A percentile compares a stretch with the other conserved stretches of the same genome.
These are phyloP conservation scores for Chaetophractus vellerosus DNA, from an alignment of 2,797 vertebrate genomes.

Conservation along the genomic window DNA sequence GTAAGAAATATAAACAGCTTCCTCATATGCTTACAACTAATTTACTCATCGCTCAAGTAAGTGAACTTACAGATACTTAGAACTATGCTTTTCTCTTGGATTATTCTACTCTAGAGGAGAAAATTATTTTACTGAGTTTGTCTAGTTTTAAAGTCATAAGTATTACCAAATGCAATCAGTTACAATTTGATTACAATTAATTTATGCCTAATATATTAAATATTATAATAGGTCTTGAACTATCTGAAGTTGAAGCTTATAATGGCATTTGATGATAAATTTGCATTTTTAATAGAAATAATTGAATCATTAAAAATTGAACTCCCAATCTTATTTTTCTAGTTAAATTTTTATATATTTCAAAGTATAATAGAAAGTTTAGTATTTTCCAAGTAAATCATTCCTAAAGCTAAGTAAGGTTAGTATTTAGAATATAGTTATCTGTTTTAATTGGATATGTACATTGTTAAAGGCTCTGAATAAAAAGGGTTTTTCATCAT, in stretches of 20 bases:
- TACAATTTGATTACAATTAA: slow-evolving; percentile 34
- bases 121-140: slow-evolving; percentile 52
- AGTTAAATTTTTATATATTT: slow-evolving; percentile 54
- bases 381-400: slow-evolving; percentile 46
- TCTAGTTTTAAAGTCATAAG: slow-evolving; percentile 56
- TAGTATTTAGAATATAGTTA: slow-evolving; percentile 38
- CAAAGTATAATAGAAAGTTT: slow-evolving; percentile 30
- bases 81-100: slow-evolving; percentile 50
- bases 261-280: slow-evolving; percentile 36
- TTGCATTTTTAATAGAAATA: slow-evolving; percentile 64
- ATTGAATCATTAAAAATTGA: slow-evolving; percentile 58
- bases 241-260: slow-evolving; percentile 65
- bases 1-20: slow-evolving; percentile 95
- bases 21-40: slow-evolving; percentile 97
- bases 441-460: slow-evolving; percentile 50
- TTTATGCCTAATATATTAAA: slow-evolving; percentile 61
- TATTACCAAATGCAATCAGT: slow-evolving; percentile 57
- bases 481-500: slow-evolving; percentile 12
- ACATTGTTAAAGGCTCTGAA: slow-evolving; percentile 37
- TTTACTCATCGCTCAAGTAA: slow-evolving; percentile 96
- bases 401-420: slow-evolving; percentile 58
- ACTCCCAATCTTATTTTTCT: slow-evolving; percentile 25
- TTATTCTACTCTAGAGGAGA: neutral
- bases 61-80: slow-evolving; percentile 70
- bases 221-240: slow-evolving; percentile 31